Base-by-base conservation (phyloP, 1,140 invertebrate species). In the Drosophila tani region DNA sequence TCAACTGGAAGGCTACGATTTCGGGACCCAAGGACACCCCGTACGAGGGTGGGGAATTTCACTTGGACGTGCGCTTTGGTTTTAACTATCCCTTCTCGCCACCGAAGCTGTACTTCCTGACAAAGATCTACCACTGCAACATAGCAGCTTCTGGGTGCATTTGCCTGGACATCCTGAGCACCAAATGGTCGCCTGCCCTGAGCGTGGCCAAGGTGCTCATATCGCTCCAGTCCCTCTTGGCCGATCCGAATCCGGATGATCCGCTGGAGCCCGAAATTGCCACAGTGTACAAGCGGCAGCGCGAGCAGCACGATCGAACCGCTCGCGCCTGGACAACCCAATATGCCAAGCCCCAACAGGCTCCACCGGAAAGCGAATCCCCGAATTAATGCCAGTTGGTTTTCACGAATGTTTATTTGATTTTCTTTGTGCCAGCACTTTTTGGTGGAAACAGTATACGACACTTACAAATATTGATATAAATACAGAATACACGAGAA, bases 221-320 rank as follows among this genome's bases (percentile, higher is more conserved):
- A 55, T 99, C 98, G 21, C 99, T 99, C 94, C 98, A 99, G 94
- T 98, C 98, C 74, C 94, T 99, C 73, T 93, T 99, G 63, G 98
- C 97, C 91, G 98, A 98, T 65, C 98, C 98, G 12, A 99, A 99
- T 94, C 98, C 98, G 14, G 98, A 99, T 93, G 98, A 99, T 94
- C 98, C 98, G 17, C 93, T 99, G 84, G 97, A 97, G 46, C 98
- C 98, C 93, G 97, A 98, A 93, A 97, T 99, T 70, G 98, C 98
- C 55, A 97, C 98, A 93, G 94, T 98, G 73, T 99, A 98, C 98
- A 99, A 98, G 94, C 95, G 96, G 55, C 50, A 88, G n/a, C 83
- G 79, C 7, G 95, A 94, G 66, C 97, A 98, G 94, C 99, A 99
- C 75, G 99, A 99, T 93, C 95, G 96, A 82, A 97, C 97, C 94